A percentile compares a stretch with the other conserved stretches of the same genome.
These are phyloP conservation scores for Hirudinaria manillensis DNA, from an alignment of 2,888 invertebrate genomes.

Conservation along the genomic window DNA sequence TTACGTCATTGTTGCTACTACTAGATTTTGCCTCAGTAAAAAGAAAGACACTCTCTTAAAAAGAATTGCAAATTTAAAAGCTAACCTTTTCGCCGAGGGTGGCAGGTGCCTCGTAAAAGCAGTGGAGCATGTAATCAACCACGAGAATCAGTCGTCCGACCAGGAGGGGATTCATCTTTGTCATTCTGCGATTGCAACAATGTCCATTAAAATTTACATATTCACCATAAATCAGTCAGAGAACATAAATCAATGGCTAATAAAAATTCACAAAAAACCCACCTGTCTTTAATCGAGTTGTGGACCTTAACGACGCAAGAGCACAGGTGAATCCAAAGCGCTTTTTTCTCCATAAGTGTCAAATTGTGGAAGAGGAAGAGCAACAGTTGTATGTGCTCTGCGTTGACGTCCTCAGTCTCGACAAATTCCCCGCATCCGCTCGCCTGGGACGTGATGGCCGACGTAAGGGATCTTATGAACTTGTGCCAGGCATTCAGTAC, in stretches of 20 bases:
- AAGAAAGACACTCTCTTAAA: constrained; percentile 10
- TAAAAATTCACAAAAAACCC: background rate
- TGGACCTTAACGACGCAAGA: constrained; percentile 44
- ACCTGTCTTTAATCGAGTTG: constrained; percentile 14
- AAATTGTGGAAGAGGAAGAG: constrained; percentile 88
- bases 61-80: background rate
- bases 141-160: constrained; percentile 71
- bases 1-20: constrained; percentile 49
- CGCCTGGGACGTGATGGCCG: background rate
- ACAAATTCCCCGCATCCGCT: background rate
- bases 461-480: background rate
- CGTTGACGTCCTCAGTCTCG: constrained; percentile 68
- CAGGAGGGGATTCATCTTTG: constrained; percentile 42
- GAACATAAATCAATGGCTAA: no score
- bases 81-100: constrained; percentile 49
- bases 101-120: constrained; percentile 79
- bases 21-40: no score
- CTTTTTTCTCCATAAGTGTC: constrained; percentile 92
- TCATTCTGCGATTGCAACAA: background rate
- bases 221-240: no score
- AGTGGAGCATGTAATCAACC: constrained; percentile 88
- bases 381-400: constrained; percentile 87
- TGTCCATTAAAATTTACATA: no score
- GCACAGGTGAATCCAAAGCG: constrained; percentile 66
- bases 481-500: constrained; percentile 1